phyloP scores from a whole-genome alignment of 2,113 vertebrate species.

The Zosterops japonicus region DNA sequence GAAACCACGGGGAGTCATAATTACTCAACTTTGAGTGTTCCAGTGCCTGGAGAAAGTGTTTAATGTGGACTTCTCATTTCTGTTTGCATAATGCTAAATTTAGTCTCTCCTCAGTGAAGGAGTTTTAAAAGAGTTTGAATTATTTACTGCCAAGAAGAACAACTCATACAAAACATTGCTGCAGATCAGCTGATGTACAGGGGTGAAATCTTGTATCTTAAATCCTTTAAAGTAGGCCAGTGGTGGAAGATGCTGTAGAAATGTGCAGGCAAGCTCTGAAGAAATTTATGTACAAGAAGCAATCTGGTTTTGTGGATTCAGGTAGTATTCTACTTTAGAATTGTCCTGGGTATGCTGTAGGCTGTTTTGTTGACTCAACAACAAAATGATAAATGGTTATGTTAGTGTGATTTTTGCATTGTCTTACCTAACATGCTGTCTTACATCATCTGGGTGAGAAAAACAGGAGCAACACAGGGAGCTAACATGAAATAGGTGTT shows the following conservation, averaged over 20 bases:
- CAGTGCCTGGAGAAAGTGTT: slow-evolving; percentile 36
- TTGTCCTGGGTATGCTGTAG: neutral
- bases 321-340: neutral
- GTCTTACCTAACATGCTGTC: neutral
- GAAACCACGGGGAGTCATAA: slow-evolving; percentile 10
- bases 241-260: neutral
- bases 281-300: neutral
- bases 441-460: neutral
- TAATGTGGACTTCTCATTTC: slow-evolving; percentile 30
- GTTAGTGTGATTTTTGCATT: neutral
- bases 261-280: neutral
- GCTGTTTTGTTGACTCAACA: neutral
- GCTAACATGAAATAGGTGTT: neutral
- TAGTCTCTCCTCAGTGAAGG: neutral
- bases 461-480: neutral
- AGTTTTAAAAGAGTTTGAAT: neutral
- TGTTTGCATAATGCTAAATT: neutral
- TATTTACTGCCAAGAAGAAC: neutral
- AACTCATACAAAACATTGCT: neutral
- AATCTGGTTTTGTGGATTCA: neutral
- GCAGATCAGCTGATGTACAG: neutral
- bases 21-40: slow-evolving; percentile 44
- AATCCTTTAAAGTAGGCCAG: neutral
- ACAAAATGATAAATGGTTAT: neutral
- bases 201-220: neutral